phyloP scores from a whole-genome alignment of 2,797 vertebrate species.

The Micrastur ruficollis region DNA sequence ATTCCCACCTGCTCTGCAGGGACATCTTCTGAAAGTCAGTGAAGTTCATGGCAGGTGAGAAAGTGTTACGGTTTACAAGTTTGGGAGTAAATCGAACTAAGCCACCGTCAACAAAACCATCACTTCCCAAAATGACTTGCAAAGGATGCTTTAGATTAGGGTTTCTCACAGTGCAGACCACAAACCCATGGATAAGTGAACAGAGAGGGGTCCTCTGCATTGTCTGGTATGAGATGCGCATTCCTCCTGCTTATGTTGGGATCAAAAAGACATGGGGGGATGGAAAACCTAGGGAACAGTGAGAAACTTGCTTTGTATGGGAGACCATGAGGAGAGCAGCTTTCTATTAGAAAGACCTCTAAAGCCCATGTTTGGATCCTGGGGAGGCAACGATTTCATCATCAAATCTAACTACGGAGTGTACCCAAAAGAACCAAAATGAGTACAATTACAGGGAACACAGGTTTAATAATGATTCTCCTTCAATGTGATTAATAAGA shows the following conservation, averaged over 20 bases:
- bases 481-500: conserved; percentile 35
- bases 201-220: background rate
- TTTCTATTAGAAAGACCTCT: background rate
- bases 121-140: background rate
- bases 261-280: background rate
- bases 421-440: background rate
- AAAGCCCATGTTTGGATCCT: background rate
- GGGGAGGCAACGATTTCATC: background rate
- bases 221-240: background rate
- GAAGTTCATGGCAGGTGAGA: background rate
- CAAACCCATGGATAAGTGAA: background rate
- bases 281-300: background rate
- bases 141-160: background rate
- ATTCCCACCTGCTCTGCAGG: background rate
- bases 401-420: background rate
- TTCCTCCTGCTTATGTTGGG: background rate
- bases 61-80: background rate
- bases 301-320: background rate
- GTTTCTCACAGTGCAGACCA: background rate
- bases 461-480: background rate
- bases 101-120: background rate
- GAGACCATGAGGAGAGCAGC: background rate
- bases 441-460: background rate
- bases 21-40: background rate
- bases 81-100: background rate